phyloP scores from a whole-genome alignment of 2,113 vertebrate genomes.

The Hystrix brachyura region DNA sequence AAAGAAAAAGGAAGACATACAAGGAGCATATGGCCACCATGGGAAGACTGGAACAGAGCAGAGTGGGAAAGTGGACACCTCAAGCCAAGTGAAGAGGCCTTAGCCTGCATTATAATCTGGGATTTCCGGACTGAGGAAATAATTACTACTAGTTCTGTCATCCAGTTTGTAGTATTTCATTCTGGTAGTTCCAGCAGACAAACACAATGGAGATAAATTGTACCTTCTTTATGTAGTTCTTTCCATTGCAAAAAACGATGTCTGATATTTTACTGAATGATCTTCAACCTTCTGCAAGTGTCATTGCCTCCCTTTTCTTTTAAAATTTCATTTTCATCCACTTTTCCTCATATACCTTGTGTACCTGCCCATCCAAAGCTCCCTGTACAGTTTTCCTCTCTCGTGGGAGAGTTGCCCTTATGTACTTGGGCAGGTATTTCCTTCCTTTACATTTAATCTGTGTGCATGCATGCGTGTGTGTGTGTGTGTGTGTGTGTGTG shows the following conservation, averaged over 20 bases:
- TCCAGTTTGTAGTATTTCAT: background rate
- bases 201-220: background rate
- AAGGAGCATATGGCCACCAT: too few species aligned
- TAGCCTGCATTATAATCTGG: background rate
- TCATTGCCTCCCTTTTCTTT: background rate
- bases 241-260: background rate
- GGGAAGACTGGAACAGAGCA: background rate
- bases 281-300: background rate
- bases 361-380: too few species aligned
- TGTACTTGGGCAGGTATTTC: background rate
- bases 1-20: background rate
- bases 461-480: background rate
- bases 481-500: background rate
- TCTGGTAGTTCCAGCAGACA: background rate
- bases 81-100: background rate
- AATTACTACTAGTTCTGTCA: background rate
- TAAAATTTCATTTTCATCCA: background rate
- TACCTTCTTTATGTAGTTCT: background rate
- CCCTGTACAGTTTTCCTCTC: background rate
- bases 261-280: background rate
- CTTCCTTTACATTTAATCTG: background rate
- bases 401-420: background rate
- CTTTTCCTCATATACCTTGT: background rate
- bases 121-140: background rate
- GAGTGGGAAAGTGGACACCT: background rate